Percentiles rank a stretch among this genome's conserved stretches.
These are phyloP conservation scores for Garrulus glandarius DNA, from an alignment of 2,797 vertebrate species.

Conservation along the genomic window DNA sequence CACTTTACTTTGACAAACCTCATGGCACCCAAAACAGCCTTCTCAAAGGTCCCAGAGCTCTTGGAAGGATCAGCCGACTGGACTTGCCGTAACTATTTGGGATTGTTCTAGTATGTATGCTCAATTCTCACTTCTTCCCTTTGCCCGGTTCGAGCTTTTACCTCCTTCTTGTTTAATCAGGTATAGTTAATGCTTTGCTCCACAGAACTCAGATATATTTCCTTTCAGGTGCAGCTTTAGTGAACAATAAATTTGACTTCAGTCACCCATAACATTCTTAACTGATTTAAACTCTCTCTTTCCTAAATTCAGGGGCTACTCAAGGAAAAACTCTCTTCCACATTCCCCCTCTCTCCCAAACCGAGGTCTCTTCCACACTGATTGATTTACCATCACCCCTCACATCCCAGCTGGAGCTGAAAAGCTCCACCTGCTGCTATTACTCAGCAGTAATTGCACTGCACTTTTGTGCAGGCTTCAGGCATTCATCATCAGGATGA, in stretches of 20 bases:
- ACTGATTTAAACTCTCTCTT: not conserved
- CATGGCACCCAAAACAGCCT: not conserved
- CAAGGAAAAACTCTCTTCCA: not conserved
- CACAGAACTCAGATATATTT: not conserved
- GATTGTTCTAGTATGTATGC: not conserved
- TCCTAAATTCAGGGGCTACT: not conserved
- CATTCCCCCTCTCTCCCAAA: not conserved
- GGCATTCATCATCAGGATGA: slow-evolving; percentile 44
- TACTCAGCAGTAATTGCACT: slow-evolving; percentile 51
- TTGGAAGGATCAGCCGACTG: not conserved
- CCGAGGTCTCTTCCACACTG: not conserved
- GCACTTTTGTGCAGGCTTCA: slow-evolving; percentile 2
- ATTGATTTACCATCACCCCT: not conserved
- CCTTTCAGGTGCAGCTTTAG: not conserved
- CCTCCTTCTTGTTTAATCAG: not conserved
- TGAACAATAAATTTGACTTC: not conserved
- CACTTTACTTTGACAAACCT: not conserved
- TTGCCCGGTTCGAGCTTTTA: not conserved
- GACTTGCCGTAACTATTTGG: not conserved
- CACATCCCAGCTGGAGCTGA: not conserved
- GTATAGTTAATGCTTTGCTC: not conserved
- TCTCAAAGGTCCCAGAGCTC: not conserved
- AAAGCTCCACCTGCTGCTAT: slow-evolving; percentile 49
- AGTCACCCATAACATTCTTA: not conserved
- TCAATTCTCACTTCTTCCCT: not conserved